Evolutionary conservation across 1,140 invertebrate genomes (phyloP).

Genomic region (Heliconius eleuchia): DNA sequence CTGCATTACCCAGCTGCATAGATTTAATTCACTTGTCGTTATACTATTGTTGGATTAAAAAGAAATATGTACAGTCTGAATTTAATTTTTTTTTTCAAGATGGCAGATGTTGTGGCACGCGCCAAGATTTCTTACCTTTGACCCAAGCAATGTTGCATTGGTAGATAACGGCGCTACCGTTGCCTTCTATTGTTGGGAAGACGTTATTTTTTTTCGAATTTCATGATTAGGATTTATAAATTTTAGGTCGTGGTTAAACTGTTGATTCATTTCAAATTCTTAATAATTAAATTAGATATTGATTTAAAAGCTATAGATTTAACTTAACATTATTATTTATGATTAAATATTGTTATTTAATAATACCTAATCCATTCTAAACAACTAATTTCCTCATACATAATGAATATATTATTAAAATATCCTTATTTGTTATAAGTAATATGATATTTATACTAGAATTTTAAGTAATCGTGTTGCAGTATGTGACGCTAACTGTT

Average conservation of each 20-base stretch:
- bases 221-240: constrained; percentile 4
- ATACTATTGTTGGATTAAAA: constrained; percentile 18
- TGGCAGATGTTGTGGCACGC: constrained; percentile 41
- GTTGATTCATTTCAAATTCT: background rate
- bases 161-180: constrained; percentile 35
- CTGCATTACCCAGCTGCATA: constrained; percentile 45
- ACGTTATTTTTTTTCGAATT: constrained; percentile 21
- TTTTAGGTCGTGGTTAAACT: background rate
- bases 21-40: constrained; percentile 47
- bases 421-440: background rate
- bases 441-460: background rate
- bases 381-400: too few relatives aligned
- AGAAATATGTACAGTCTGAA: constrained; percentile 3
- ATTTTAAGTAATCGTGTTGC: too few relatives aligned
- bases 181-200: constrained; percentile 28
- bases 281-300: too few relatives aligned
- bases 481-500: too few relatives aligned
- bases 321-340: too few relatives aligned
- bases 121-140: constrained; percentile 45
- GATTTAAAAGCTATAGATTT: too few relatives aligned
- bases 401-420: too few relatives aligned
- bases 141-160: constrained; percentile 29
- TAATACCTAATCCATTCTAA: too few relatives aligned
- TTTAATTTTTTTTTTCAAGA: background rate
- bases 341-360: too few relatives aligned